Conservation (phyloP, 2,797 vertebrate genomes). For the Cygnus olor region DNA sequence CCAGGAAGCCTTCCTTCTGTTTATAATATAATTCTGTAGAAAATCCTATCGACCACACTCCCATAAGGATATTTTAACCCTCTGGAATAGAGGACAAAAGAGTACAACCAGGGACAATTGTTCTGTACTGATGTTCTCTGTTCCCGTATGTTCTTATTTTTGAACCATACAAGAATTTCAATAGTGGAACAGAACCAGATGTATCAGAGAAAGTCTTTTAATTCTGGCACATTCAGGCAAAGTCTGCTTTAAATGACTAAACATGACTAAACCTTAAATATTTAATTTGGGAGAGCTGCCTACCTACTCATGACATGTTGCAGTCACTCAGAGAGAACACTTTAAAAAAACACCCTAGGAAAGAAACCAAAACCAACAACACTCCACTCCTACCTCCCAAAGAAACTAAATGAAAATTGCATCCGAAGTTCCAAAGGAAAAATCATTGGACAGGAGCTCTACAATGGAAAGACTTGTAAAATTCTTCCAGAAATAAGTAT, state of each 20-base stretch:
- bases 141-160: conserved; percentile 19
- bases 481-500: neutral
- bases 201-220: neutral
- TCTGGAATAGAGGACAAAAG: neutral
- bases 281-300: conserved; percentile 4
- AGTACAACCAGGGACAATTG: neutral
- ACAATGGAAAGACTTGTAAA: neutral
- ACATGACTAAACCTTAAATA: conserved; percentile 12
- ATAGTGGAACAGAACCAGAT: conserved; percentile 23
- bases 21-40: neutral
- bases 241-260: conserved; percentile 14
- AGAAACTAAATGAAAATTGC: neutral
- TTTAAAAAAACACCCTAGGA: neutral
- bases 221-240: conserved; percentile 17
- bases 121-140: conserved; percentile 2
- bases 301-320: neutral
- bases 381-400: neutral
- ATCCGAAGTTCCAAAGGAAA: neutral
- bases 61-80: neutral
- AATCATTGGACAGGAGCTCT: neutral
- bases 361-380: conserved; percentile 31
- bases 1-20: neutral
- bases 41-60: neutral
- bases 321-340: neutral
- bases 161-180: conserved; percentile 10